These are phyloP conservation scores for Brenthis hecate DNA, from an alignment of 2,888 invertebrate species.

Conservation along the genomic window DNA sequence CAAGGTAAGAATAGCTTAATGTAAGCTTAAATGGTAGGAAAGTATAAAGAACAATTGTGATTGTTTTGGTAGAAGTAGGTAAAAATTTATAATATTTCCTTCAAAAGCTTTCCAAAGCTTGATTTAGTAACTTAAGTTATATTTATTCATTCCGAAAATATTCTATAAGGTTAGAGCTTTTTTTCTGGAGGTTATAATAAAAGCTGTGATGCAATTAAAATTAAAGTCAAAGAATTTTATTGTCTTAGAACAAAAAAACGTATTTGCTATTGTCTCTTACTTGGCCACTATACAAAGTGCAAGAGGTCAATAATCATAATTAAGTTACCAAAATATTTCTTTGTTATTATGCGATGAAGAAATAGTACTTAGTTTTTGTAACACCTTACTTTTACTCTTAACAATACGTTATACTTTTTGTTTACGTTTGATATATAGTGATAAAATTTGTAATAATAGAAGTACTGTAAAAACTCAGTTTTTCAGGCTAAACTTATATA, in stretches of 20 bases:
- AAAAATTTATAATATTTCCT: no score
- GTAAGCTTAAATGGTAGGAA: no score
- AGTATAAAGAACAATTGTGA: no score
- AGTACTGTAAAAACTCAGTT: no score
- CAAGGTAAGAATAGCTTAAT: no score
- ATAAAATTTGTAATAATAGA: no score
- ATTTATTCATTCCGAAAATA: neutral
- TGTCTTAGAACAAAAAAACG: slow-evolving; percentile 20
- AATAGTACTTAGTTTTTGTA: neutral
- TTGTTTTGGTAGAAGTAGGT: no score
- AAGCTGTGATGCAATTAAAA: slow-evolving; percentile 1
- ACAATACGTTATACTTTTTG: neutral
- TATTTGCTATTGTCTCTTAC: slow-evolving; percentile 11
- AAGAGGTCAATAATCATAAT: slow-evolving; percentile 26
- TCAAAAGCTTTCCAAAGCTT: no score
- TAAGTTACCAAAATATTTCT: slow-evolving; percentile 23
- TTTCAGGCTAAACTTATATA: no score
- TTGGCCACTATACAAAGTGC: slow-evolving; percentile 14
- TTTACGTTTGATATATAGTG: neutral
- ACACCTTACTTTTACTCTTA: neutral
- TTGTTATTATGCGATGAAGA: neutral
- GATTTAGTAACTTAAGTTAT: no score
- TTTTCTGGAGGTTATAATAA: slow-evolving; percentile 4
- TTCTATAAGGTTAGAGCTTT: neutral
- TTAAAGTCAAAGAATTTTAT: slow-evolving; percentile 11